A percentile compares a stretch with the other conserved stretches of the same genome.
These are phyloP conservation scores for Pristionchus arcanus DNA, from an alignment of 2,888 invertebrate species.

Conservation along the genomic window DNA sequence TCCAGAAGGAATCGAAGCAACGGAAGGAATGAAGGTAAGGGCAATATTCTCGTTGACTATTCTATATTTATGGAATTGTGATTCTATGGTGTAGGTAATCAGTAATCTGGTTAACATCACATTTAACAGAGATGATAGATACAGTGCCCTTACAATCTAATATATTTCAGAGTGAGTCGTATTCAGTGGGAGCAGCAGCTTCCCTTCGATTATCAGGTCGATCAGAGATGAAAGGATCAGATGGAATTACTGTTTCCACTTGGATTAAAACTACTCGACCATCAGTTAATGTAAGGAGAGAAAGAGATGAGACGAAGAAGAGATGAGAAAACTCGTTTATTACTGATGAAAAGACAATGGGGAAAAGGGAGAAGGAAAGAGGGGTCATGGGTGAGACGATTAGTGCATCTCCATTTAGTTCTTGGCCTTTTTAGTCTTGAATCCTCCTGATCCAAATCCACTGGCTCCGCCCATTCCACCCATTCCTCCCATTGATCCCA, in stretches of 20 bases:
- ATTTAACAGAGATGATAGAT: not conserved
- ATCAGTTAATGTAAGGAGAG: not conserved
- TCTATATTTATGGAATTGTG: not conserved
- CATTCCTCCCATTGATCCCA: not conserved
- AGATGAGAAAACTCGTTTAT: constrained; percentile 6
- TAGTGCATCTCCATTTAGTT: not conserved
- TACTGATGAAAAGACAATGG: not conserved
- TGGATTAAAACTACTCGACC: constrained; percentile 38
- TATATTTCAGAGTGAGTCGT: not conserved
- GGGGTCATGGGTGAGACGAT: constrained; percentile 22
- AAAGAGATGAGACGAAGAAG: not conserved
- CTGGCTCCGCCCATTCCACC: not conserved
- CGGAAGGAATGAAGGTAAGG: not conserved
- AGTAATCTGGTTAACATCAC: not conserved
- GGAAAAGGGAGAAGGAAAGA: not conserved
- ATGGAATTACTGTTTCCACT: constrained; percentile 42
- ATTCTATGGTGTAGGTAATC: not conserved
- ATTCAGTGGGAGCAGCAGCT: constrained; percentile 51
- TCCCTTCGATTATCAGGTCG: constrained; percentile 13
- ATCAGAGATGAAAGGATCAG: constrained; percentile 40
- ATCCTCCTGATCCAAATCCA: not conserved
- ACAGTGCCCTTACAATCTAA: too few species aligned
- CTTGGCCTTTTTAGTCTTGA: constrained; percentile 25
- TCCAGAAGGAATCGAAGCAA: constrained; percentile 3
- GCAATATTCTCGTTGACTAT: too few species aligned